Conservation (phyloP, 2,797 vertebrate species). For the Leucoraja ocellata region DNA sequence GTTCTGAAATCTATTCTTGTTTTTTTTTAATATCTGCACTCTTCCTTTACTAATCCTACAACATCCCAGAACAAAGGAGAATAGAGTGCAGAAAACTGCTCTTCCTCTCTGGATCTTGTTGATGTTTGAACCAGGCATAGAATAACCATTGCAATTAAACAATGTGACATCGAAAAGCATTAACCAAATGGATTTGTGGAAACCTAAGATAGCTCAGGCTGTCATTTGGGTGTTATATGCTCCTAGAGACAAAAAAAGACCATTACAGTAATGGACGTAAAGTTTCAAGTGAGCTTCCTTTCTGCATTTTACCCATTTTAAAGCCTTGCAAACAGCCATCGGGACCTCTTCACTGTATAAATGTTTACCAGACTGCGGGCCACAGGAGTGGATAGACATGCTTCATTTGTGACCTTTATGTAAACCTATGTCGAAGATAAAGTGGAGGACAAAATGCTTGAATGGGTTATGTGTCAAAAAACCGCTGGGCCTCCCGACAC, state of each 20-base stretch:
- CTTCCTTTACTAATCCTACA: neutral
- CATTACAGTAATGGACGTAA: constrained; percentile 7
- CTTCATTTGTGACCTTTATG: constrained; percentile 35
- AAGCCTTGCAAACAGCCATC: constrained; percentile 16
- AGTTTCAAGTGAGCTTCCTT: constrained; percentile 2
- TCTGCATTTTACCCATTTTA: constrained; percentile 14
- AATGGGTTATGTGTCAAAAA: constrained; percentile 12
- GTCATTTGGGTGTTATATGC: constrained; percentile 29
- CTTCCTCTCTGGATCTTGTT: neutral
- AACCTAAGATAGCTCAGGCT: neutral
- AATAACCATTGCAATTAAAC: constrained; percentile 6
- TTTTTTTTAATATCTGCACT: neutral
- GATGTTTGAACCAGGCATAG: neutral
- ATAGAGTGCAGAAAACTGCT: neutral
- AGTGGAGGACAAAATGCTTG: constrained; percentile 33
- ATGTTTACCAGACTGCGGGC: constrained; percentile 35
- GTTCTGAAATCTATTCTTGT: neutral
- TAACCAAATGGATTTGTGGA: neutral
- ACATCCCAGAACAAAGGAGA: neutral
- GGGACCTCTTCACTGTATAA: constrained; percentile 29
- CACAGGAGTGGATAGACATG: constrained; percentile 38
- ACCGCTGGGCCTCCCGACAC: neutral
- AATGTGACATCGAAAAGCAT: constrained; percentile 1
- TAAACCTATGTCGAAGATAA: constrained; percentile 32
- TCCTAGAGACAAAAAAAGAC: neutral